Percentiles rank a stretch among this genome's conserved stretches.
phyloP scores from a whole-genome alignment of 2,113 vertebrate genomes.

The Protobothrops mucrosquamatus region DNA sequence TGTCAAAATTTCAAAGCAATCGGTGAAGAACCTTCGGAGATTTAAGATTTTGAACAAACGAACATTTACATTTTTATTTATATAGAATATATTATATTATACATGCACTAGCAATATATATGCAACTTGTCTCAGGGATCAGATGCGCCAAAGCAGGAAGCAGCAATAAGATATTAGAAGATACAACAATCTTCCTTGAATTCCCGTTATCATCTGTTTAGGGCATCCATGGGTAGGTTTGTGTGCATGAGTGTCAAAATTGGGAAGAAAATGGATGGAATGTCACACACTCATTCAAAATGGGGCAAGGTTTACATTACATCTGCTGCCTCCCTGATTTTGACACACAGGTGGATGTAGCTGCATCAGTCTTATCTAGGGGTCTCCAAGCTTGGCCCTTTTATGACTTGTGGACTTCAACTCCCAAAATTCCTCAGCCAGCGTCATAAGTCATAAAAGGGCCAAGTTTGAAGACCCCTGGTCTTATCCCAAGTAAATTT shows the following conservation, averaged over 20 bases:
- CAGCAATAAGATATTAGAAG: background rate
- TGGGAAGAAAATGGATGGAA: background rate
- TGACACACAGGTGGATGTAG: background rate
- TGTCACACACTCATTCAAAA: background rate
- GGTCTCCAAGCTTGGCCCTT: too few species aligned
- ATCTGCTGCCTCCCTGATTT: background rate
- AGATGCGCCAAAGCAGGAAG: background rate
- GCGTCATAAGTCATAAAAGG: too few species aligned
- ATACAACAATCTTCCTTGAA: background rate
- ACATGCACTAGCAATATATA: too few species aligned
- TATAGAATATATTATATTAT: too few species aligned
- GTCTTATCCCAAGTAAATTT: background rate
- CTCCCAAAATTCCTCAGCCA: too few species aligned
- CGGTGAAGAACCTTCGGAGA: too few species aligned
- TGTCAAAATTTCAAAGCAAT: too few species aligned
- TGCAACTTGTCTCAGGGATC: background rate
- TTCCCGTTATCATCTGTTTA: background rate
- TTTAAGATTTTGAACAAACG: too few species aligned
- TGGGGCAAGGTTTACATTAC: background rate
- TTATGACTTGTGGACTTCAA: too few species aligned
- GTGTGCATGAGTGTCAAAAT: background rate
- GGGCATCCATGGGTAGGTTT: background rate
- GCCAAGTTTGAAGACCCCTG: too few species aligned
- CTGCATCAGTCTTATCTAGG: background rate
- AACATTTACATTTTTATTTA: too few species aligned